Conservation (phyloP, 2,797 vertebrate species). For the Chanos chanos region DNA sequence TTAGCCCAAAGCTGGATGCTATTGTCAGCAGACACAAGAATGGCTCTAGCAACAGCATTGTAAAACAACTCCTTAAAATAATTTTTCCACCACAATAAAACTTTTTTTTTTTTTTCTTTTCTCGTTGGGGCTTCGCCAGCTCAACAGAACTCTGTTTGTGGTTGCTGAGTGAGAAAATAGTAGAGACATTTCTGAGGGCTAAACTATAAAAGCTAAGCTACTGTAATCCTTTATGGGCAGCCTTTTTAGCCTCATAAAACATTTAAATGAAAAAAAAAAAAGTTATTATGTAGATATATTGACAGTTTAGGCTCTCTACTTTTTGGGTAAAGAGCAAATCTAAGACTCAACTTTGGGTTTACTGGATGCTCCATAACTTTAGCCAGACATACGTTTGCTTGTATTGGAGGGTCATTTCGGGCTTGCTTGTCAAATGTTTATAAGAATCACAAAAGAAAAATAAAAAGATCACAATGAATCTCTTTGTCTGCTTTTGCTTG, state of each 20-base stretch:
- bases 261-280: conserved; percentile 48
- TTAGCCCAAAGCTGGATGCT: conserved; percentile 48
- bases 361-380: too few relatives aligned
- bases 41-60: conserved; percentile 59
- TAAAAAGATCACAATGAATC: too few relatives aligned
- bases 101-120: conserved; percentile 41
- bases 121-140: conserved; percentile 48
- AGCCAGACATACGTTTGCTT: too few relatives aligned
- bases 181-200: conserved; percentile 51
- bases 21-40: conserved; percentile 55
- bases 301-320: neutral
- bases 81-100: conserved; percentile 61
- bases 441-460: too few relatives aligned
- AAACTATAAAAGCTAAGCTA: conserved; percentile 49
- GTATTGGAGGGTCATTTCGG: too few relatives aligned
- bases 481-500: too few relatives aligned
- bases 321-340: neutral
- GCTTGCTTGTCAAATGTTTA: too few relatives aligned
- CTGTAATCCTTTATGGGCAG: conserved; percentile 45
- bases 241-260: conserved; percentile 46
- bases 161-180: conserved; percentile 44
- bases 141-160: conserved; percentile 45
- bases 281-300: conserved; percentile 30
- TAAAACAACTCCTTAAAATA: conserved; percentile 62
- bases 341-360: too few relatives aligned